Base-by-base conservation (phyloP, 1,140 invertebrate genomes). In the Thrips palmi region DNA sequence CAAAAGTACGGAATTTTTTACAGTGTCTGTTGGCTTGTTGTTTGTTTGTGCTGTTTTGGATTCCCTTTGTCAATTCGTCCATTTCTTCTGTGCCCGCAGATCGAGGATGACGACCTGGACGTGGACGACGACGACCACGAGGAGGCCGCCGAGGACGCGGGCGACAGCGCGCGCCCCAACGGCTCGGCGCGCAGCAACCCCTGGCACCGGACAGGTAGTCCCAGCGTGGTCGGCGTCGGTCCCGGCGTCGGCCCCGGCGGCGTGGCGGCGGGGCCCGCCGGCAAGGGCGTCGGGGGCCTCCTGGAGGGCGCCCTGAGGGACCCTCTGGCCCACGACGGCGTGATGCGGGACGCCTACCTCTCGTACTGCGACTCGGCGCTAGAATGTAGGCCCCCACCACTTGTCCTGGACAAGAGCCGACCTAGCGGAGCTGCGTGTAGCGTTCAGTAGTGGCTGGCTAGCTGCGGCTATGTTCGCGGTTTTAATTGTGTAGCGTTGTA, bases 291-390 rank as follows among this genome's bases (percentile, higher is more conserved):
- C 69, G 67, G 18, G 71, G 68, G 68, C 65, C 62, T 40, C 60
- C 62, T 47, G 71, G 68, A 34, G 67, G 69, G 52, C 54, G 50
- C 29, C 48, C 59, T 12, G 17, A 33, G 28, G 60, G 41, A 60
- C 60, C 25, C 54, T 59, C 42, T 53, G 59, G 12, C 55, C 62
- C 47, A n/a, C n/a, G n/a, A n/a, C n/a, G n/a, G n/a, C n/a, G 63
- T 71, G 45, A 71, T 70, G 3, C 64, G 70, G 50, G 70, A 76
- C 52, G 77, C 80, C 51, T 77, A 77, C 55, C 74, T 77, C 53
- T 70, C 71, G 54, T 77, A 76, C 60, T 77, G 70, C 58, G 76
- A 78, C 60, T 64, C 67, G 45, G 74, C 74, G 48, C 64, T 83
- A 40, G 77, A 81, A 69, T 77, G 74, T 78, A 75, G 39, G 47